phyloP scores from a whole-genome alignment of 2,888 invertebrate species.

The Schrankia costaestrigalis region DNA sequence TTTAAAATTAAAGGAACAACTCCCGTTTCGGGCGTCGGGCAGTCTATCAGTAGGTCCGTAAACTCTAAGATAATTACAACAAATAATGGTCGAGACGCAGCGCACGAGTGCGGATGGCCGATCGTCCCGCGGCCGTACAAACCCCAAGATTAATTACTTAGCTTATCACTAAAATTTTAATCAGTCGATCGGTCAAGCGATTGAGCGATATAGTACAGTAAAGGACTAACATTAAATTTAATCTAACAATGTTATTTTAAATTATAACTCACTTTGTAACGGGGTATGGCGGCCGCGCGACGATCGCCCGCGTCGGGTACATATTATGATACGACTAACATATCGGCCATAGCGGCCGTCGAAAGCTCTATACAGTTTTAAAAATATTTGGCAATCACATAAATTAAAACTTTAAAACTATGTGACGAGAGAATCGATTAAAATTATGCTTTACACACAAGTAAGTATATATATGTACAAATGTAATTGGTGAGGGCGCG shows the following conservation, averaged over 20 bases:
- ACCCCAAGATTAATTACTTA: constrained; percentile 64
- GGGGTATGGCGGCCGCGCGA: constrained; percentile 54
- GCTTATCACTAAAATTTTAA: constrained; percentile 81
- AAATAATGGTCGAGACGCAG: constrained; percentile 39
- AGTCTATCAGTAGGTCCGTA: constrained; percentile 61
- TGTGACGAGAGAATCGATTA: constrained; percentile 79
- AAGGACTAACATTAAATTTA: constrained; percentile 81
- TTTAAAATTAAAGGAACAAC: constrained; percentile 62
- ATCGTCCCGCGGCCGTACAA: constrained; percentile 34
- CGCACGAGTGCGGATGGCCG: constrained; percentile 26
- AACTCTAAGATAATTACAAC: constrained; percentile 67
- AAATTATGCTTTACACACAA: constrained; percentile 79
- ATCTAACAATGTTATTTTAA: constrained; percentile 80
- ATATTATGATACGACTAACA: constrained; percentile 50
- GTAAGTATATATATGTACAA: constrained; percentile 71
- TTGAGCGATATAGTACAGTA: constrained; percentile 81
- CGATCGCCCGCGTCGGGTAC: constrained; percentile 35
- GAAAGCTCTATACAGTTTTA: constrained; percentile 72
- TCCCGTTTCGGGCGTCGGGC: constrained; percentile 35
- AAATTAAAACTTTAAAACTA: constrained; percentile 79
- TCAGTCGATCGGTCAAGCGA: constrained; percentile 81
- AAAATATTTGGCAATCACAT: constrained; percentile 80
- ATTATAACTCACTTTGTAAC: constrained; percentile 76
- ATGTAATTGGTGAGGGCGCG: constrained; percentile 50
- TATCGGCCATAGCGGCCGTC: constrained; percentile 50